Conservation (phyloP, 2,113 vertebrate species). For the Sciurus niger region DNA sequence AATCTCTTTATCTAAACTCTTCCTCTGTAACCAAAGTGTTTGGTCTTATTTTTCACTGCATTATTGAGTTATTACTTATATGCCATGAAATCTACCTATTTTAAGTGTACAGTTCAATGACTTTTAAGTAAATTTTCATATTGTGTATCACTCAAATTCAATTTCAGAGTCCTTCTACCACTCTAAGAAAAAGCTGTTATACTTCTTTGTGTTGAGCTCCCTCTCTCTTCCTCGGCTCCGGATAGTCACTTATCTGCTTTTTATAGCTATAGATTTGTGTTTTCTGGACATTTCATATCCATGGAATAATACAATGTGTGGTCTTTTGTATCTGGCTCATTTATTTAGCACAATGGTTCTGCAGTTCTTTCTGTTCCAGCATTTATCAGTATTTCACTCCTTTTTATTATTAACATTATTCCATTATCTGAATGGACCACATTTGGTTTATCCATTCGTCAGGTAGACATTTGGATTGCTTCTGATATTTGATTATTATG, state of each 20-base stretch:
- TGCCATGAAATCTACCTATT: neutral
- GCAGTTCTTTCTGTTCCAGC: neutral
- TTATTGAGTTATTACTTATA: neutral
- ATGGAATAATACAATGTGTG: neutral
- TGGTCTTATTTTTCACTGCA: neutral
- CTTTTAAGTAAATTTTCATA: neutral
- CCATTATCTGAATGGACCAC: neutral
- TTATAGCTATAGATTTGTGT: neutral
- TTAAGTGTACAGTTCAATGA: neutral
- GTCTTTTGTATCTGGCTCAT: conserved; percentile 18
- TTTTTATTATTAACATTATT: conserved; percentile 57
- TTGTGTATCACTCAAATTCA: neutral
- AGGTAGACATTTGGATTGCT: neutral
- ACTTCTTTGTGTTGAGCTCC: neutral
- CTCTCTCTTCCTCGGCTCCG: neutral
- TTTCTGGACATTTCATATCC: conserved; percentile 22
- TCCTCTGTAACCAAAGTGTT: neutral
- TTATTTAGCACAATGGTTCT: conserved; percentile 20
- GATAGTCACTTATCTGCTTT: neutral
- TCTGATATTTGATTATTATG: neutral
- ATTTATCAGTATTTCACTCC: neutral
- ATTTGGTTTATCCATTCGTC: neutral
- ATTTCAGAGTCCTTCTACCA: neutral
- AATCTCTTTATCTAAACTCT: neutral
- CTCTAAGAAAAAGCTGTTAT: neutral